A percentile compares a stretch with the other conserved stretches of the same genome.
Conservation (phyloP, 2,797 vertebrate genomes). For the Cyprinodon diabolis region DNA sequence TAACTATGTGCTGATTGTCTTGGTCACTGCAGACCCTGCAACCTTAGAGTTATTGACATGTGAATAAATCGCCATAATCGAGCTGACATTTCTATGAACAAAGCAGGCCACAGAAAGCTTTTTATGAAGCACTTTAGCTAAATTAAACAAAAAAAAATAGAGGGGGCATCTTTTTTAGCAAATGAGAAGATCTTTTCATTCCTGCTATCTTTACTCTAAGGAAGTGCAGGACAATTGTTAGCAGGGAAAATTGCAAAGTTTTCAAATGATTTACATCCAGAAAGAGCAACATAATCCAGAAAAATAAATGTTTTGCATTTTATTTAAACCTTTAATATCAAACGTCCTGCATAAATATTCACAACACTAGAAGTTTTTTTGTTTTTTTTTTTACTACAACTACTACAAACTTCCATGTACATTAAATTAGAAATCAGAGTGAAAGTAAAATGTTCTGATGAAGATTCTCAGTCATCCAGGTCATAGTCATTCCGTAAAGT, state of each 20-base stretch:
- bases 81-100: constrained; percentile 52
- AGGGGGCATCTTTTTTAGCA: neutral
- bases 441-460: neutral
- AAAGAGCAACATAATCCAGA: neutral
- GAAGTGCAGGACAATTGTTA: neutral
- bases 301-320: neutral
- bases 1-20: constrained; percentile 38
- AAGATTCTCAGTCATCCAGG: too few species aligned
- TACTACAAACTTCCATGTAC: neutral
- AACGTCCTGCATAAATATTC: neutral
- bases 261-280: neutral
- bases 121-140: constrained; percentile 14
- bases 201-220: neutral
- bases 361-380: neutral
- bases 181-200: neutral
- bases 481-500: too few species aligned
- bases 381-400: too few species aligned
- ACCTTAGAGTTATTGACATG: constrained; percentile 64
- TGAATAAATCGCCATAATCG: constrained; percentile 63
- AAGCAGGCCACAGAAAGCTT: constrained; percentile 19
- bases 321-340: neutral
- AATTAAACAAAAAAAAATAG: neutral
- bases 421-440: too few species aligned
- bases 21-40: constrained; percentile 46
- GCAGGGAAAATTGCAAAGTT: neutral